A percentile compares a stretch with the other conserved stretches of the same genome.
phyloP scores from a whole-genome alignment of 64 coral and sea anemone genomes.

The Porites lutea region DNA sequence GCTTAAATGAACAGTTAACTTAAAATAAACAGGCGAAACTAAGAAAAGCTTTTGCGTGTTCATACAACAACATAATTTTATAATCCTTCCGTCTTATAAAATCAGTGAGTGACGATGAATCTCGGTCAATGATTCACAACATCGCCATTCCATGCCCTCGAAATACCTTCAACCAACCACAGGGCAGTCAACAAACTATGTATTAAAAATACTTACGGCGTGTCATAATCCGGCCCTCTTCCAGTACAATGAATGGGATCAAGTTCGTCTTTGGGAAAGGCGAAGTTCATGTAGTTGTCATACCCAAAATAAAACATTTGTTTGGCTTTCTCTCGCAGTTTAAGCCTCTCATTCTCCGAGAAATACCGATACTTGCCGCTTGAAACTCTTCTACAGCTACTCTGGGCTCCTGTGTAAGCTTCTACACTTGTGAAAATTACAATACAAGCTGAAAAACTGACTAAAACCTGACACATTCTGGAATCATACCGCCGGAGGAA shows the following conservation, averaged over 20 bases:
- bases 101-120: too few relatives aligned
- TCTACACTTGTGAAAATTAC: background rate
- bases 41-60: too few relatives aligned
- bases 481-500: background rate
- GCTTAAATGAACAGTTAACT: too few relatives aligned
- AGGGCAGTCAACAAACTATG: background rate
- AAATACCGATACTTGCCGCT: slow-evolving; percentile 86
- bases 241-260: slow-evolving; percentile 98
- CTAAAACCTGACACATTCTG: background rate
- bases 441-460: slow-evolving; percentile 7
- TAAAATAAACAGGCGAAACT: too few relatives aligned
- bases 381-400: background rate
- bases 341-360: slow-evolving; percentile 82
- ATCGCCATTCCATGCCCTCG: too few relatives aligned
- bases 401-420: background rate
- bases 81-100: too few relatives aligned
- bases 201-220: slow-evolving; percentile 80
- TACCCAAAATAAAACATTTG: slow-evolving; percentile 98
- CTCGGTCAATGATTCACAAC: too few relatives aligned
- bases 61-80: too few relatives aligned
- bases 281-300: slow-evolving; percentile 97
- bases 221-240: slow-evolving; percentile 95
- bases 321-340: slow-evolving; percentile 87
- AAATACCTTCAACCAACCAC: background rate
- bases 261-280: slow-evolving; percentile 94